These are phyloP conservation scores for Dysidea cf. avara DNA, from an alignment of 37 sponge, comb jelly and placozoan species.

Conservation along the genomic window DNA sequence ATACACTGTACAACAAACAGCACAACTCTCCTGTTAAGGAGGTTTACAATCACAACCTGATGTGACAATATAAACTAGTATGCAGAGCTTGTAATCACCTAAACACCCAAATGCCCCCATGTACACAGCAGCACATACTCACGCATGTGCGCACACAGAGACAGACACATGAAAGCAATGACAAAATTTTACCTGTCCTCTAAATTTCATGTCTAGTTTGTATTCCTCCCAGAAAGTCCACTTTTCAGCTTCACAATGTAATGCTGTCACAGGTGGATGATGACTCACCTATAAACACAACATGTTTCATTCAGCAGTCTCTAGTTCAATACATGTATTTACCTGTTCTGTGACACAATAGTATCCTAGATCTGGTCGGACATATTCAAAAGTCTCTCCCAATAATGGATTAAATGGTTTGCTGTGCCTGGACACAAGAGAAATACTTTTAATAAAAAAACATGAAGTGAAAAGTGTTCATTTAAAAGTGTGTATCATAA, in stretches of 20 bases:
- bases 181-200: constrained; percentile 83
- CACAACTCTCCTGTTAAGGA: no score
- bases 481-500: neutral
- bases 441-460: neutral
- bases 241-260: constrained; percentile 71
- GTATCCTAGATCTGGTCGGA: constrained; percentile 57
- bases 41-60: no score
- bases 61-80: neutral
- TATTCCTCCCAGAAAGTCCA: constrained; percentile 96
- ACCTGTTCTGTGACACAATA: constrained; percentile 76
- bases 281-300: constrained; percentile 72
- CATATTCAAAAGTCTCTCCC: constrained; percentile 90
- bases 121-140: neutral
- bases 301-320: neutral
- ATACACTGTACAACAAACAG: no score
- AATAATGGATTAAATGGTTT: constrained; percentile 97
- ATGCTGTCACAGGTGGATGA: constrained; percentile 93
- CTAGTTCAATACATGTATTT: neutral
- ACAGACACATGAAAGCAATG: neutral
- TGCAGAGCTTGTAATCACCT: neutral
- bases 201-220: constrained; percentile 86
- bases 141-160: neutral
- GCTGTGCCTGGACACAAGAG: constrained; percentile 53
- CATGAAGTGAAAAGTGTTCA: neutral
- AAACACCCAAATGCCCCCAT: constrained; percentile 10